Evolutionary conservation across 2,797 vertebrate species (phyloP).

Genomic region (Melanotaenia boesemani): DNA sequence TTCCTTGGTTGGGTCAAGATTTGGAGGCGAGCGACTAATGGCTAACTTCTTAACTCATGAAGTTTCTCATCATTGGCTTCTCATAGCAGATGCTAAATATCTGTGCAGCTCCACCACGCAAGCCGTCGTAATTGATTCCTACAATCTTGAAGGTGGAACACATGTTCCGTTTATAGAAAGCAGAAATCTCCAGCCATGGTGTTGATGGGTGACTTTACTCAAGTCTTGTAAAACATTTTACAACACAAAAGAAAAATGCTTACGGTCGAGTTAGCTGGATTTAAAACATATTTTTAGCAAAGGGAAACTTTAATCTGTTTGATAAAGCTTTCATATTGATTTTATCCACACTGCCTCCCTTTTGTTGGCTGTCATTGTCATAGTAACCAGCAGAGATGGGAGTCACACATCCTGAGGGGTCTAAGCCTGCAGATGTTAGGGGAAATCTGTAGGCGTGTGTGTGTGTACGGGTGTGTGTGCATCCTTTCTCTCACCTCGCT

Average conservation of each 20-base stretch:
- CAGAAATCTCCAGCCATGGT: too few relatives aligned
- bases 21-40: too few relatives aligned
- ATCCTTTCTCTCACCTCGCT: slow-evolving; percentile 33
- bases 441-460: not conserved
- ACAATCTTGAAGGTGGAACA: not conserved
- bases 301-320: not conserved
- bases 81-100: too few relatives aligned
- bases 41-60: too few relatives aligned
- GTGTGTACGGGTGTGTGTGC: slow-evolving; percentile 5
- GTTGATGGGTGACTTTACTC: not conserved
- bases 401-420: not conserved
- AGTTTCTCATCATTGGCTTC: too few relatives aligned
- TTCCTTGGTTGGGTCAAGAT: too few relatives aligned
- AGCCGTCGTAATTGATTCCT: too few relatives aligned
- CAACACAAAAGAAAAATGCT: too few relatives aligned
- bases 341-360: not conserved
- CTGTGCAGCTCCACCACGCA: too few relatives aligned
- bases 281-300: not conserved
- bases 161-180: too few relatives aligned
- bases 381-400: slow-evolving; percentile 33
- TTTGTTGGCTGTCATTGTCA: slow-evolving; percentile 24
- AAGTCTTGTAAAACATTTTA: not conserved
- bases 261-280: too few relatives aligned
- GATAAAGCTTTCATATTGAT: too few relatives aligned
- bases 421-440: not conserved